These are phyloP conservation scores for Phylloscopus trochiloides DNA, from an alignment of 2,113 vertebrate genomes.

Conservation along the genomic window DNA sequence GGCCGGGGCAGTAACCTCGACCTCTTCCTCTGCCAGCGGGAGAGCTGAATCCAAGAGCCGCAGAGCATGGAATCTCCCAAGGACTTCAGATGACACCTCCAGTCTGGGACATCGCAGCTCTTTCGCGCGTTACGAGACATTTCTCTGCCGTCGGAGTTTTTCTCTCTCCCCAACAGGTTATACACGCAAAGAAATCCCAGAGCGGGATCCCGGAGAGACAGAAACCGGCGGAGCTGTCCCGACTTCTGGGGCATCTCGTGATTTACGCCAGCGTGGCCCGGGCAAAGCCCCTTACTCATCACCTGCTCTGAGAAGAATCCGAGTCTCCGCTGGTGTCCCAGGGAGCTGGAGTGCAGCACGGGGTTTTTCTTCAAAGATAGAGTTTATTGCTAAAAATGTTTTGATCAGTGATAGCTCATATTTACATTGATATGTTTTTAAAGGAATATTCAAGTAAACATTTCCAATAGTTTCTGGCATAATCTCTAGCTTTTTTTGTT, in stretches of 20 bases:
- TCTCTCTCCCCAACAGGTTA: not conserved
- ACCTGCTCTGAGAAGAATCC: not conserved
- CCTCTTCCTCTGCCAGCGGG: not conserved
- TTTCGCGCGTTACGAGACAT: rapidly evolving
- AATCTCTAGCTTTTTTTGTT: constrained; percentile 79
- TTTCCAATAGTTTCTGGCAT: constrained; percentile 88
- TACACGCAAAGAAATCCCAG: not conserved
- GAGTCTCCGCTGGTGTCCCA: not conserved
- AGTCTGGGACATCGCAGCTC: not conserved
- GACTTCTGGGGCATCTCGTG: not conserved
- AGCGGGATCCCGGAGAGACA: not conserved
- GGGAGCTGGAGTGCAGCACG: not conserved
- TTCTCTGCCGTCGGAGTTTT: not conserved
- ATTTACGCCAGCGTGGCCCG: not conserved
- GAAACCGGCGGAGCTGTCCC: not conserved
- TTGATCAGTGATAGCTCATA: constrained; percentile 73
- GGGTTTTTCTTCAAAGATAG: constrained; percentile 77
- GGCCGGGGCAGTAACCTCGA: not conserved
- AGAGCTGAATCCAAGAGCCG: not conserved
- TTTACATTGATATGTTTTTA: constrained; percentile 87
- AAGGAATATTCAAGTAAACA: constrained; percentile 93
- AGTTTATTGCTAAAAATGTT: constrained; percentile 90
- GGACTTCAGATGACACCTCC: not conserved
- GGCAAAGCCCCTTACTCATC: not conserved
- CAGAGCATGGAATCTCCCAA: not conserved